Evolutionary conservation across 2,113 vertebrate species (phyloP).

Genomic region (Hymenochirus boettgeri): DNA sequence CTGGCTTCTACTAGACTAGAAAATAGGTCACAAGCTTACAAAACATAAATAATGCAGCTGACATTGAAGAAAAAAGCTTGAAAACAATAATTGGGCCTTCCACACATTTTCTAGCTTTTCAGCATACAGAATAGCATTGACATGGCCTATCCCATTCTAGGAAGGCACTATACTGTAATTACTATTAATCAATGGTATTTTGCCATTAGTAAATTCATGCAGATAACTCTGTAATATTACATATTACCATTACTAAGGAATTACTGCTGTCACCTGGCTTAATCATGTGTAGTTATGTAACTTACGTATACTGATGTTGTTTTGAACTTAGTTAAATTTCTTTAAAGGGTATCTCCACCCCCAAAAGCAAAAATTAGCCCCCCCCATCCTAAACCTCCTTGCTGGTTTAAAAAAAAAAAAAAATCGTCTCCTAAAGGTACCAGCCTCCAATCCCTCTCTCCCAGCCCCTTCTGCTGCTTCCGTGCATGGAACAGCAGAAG

Average conservation of each 20-base stretch:
- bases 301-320: no score
- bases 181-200: conserved; percentile 11
- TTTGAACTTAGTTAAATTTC: no score
- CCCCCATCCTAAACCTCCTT: no score
- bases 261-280: neutral
- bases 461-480: no score
- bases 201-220: conserved; percentile 3
- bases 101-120: conserved; percentile 9
- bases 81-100: conserved; percentile 20
- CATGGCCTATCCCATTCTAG: neutral
- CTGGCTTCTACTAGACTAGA: conserved; percentile 10
- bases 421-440: no score
- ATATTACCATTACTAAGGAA: neutral
- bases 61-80: conserved; percentile 4
- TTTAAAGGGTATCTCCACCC: no score
- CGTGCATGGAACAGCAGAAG: no score
- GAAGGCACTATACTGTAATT: neutral
- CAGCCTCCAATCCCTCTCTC: no score
- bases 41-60: conserved; percentile 25
- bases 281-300: conserved; percentile 9
- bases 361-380: no score
- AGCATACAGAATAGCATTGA: conserved; percentile 3
- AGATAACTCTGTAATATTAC: conserved; percentile 17
- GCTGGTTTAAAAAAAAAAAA: no score
- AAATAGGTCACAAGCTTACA: conserved; percentile 30